phyloP scores from a whole-genome alignment of 1,140 invertebrate species.

The Drosophila asahinai region DNA sequence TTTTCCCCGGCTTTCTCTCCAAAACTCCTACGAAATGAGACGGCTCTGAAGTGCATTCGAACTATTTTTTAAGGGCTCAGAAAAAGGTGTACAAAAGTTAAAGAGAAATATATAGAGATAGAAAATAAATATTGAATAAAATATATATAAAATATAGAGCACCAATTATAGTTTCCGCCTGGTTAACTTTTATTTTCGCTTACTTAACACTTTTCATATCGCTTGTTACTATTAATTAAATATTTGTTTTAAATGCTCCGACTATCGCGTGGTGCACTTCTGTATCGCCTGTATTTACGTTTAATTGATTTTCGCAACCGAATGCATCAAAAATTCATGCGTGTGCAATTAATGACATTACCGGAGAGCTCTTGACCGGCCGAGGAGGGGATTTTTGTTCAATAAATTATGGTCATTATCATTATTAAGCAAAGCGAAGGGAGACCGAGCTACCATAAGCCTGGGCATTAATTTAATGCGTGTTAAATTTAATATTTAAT shows the following conservation, averaged over 20 bases:
- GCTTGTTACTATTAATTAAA: conserved; percentile 18
- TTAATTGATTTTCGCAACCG: conserved; percentile 78
- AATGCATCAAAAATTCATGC: conserved; percentile 79
- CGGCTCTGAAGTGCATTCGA: conserved; percentile 15
- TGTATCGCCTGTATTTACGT: conserved; percentile 51
- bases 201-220: conserved; percentile 14
- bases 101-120: background rate
- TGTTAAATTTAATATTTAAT: conserved; percentile 42
- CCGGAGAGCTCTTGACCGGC: conserved; percentile 22
- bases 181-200: conserved; percentile 8
- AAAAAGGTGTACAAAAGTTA: too few species aligned
- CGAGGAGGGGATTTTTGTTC: conserved; percentile 18
- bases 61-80: background rate
- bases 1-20: conserved; percentile 20
- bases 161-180: background rate
- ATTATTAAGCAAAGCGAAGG: conserved; percentile 27
- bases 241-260: conserved; percentile 43
- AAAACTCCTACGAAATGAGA: background rate
- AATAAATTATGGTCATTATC: conserved; percentile 54
- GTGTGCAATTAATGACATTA: conserved; percentile 74
- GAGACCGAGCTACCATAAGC: conserved; percentile 8
- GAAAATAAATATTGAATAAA: too few species aligned
- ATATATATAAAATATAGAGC: background rate
- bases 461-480: conserved; percentile 33
- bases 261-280: conserved; percentile 12